Conservation (phyloP, 2,888 invertebrate species). For the Latrodectus hesperus region DNA sequence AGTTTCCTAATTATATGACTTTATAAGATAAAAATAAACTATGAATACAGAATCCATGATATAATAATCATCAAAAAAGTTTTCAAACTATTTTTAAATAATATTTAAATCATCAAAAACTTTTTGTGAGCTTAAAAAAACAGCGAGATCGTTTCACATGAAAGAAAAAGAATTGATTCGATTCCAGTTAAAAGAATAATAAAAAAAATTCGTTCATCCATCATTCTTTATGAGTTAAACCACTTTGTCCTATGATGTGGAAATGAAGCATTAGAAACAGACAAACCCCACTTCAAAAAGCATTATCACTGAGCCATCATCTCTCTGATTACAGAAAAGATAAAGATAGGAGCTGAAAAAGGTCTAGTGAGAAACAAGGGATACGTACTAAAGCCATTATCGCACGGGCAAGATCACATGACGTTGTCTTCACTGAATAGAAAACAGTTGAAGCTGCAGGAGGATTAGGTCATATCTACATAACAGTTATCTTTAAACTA, state of each 20-base stretch:
- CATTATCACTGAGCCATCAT: conserved; percentile 42
- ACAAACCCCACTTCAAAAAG: conserved; percentile 43
- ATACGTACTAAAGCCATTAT: not conserved
- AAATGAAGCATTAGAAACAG: conserved; percentile 37
- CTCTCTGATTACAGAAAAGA: conserved; percentile 42
- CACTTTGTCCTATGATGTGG: conserved; percentile 14
- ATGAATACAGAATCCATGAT: no score
- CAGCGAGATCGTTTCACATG: not conserved
- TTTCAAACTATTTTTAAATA: no score
- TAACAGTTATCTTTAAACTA: no score
- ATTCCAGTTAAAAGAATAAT: no score
- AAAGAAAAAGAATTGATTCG: no score
- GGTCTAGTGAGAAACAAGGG: not conserved
- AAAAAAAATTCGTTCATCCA: conserved; percentile 4
- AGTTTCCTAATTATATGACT: no score
- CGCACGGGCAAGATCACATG: not conserved
- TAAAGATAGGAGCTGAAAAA: conserved; percentile 21
- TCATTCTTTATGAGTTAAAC: not conserved
- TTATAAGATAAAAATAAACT: no score
- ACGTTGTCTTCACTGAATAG: conserved; percentile 24
- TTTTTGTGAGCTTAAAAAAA: not conserved
- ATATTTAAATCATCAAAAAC: no score
- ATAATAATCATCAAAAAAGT: no score
- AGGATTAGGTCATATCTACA: conserved; percentile 8
- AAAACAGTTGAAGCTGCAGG: conserved; percentile 20